These are phyloP conservation scores for Peromyscus maniculatus DNA, from an alignment of 2,113 vertebrate genomes.

Conservation along the genomic window DNA sequence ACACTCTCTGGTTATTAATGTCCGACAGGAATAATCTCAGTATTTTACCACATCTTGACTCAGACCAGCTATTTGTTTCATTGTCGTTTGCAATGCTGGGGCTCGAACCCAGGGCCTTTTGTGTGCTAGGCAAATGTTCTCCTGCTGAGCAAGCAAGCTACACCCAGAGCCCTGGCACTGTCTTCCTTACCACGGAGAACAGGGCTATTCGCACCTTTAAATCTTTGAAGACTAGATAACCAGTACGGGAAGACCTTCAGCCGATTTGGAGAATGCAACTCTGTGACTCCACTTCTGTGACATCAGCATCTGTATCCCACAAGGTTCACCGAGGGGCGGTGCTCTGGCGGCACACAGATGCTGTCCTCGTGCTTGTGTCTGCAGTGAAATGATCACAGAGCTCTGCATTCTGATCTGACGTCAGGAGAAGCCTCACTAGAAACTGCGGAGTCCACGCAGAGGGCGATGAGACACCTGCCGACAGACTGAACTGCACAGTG, in stretches of 20 bases:
- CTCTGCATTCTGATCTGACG: background rate
- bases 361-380: background rate
- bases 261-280: background rate
- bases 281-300: background rate
- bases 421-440: background rate
- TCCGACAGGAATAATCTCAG: background rate
- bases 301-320: background rate
- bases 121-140: background rate
- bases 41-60: background rate
- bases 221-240: background rate
- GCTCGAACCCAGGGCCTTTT: background rate
- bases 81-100: background rate
- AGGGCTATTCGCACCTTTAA: background rate
- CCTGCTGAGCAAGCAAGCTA: no score
- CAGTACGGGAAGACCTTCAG: background rate
- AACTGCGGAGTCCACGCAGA: background rate
- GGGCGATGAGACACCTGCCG: background rate
- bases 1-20: slow-evolving; percentile 1
- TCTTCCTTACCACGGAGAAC: background rate
- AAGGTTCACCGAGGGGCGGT: background rate
- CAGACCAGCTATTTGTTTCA: background rate
- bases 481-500: background rate
- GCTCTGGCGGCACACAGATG: no score
- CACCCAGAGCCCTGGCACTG: background rate
- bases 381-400: background rate